Evolutionary conservation across 2,888 invertebrate species (phyloP), one percentile per base, ranked within the genome.

Genomic region (Blomia tropicalis): DNA sequence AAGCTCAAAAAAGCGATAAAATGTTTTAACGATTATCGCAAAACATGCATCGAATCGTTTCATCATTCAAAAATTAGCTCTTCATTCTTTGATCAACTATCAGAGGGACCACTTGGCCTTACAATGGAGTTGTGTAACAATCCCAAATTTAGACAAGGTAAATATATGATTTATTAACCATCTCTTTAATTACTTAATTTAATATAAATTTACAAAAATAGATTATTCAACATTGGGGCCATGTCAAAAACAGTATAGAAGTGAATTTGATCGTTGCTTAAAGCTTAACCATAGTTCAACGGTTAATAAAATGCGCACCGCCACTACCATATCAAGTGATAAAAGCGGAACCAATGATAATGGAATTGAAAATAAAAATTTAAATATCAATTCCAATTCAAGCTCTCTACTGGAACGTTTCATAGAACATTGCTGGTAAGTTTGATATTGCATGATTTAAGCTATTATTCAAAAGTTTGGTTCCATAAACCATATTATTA

Each of bases 381-480:
- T 7, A 14, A 11, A 30, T 14, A 36, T 19, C 29, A 11, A 27
- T 7, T 36, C 31, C 11, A 56, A 56, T 56, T 22, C n/a, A 11
- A 56, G 30, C 1, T 22, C 36, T 11, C 22, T 56, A 22, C 29
- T 56, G 19, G 56, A 56, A 56, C 31, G 29, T 3, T 56, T 56
- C 29, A 56, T 56, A 14, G 56, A 56, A 56, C 56, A 56, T 56
- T 56, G 56, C 19, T 56, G 56, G 56, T 56, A 31, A 56, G 56
- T 56, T 4, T 51, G 2, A n/a, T 19, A 51, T 27, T 7, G 41
- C 14, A 17, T 41, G 14, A 41, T n/a, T n/a, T n/a, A n/a, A n/a
- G n/a, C n/a, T n/a, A n/a, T n/a, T n/a, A n/a, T n/a, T n/a, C n/a
- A 41, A 41, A 36, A 36, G 36, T 36, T 36, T 36, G 7, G 36